Conservation (phyloP, 2,888 invertebrate genomes). For the Scrobipalpa costella region DNA sequence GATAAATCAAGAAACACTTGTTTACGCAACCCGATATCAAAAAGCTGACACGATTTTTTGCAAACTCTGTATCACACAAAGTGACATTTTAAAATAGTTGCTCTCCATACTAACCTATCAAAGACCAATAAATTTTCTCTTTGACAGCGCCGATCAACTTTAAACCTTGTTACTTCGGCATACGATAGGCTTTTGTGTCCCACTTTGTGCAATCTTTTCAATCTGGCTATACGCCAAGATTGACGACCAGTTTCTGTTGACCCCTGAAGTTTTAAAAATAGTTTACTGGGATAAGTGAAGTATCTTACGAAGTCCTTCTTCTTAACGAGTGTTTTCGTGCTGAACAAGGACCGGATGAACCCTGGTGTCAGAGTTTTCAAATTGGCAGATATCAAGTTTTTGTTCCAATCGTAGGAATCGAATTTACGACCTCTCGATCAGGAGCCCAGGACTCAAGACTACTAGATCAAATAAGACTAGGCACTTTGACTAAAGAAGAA, state of each 20-base stretch:
- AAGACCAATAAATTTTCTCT: constrained; percentile 15
- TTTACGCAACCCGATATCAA: neutral
- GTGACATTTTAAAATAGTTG: neutral
- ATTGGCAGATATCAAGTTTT: too few species aligned
- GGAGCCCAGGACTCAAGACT: too few species aligned
- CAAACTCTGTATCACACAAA: neutral
- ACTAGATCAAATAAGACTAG: too few species aligned
- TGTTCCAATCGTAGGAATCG: too few species aligned
- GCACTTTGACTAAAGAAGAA: too few species aligned
- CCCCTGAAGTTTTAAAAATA: neutral
- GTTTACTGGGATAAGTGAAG: neutral
- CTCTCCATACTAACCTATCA: constrained; percentile 18
- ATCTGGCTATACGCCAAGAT: neutral
- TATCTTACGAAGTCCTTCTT: too few species aligned
- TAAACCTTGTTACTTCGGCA: constrained; percentile 11
- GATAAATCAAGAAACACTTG: too few species aligned
- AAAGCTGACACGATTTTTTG: neutral
- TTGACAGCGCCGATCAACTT: constrained; percentile 6
- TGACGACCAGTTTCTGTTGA: neutral
- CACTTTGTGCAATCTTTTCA: constrained; percentile 6
- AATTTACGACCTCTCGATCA: too few species aligned
- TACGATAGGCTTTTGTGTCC: neutral
- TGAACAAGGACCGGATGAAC: too few species aligned
- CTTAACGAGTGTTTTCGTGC: too few species aligned
- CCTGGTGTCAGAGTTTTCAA: too few species aligned